Percentiles rank a stretch among this genome's conserved stretches.
phyloP scores from a whole-genome alignment of 2,888 invertebrate genomes.

The Drosophila stalkeri region DNA sequence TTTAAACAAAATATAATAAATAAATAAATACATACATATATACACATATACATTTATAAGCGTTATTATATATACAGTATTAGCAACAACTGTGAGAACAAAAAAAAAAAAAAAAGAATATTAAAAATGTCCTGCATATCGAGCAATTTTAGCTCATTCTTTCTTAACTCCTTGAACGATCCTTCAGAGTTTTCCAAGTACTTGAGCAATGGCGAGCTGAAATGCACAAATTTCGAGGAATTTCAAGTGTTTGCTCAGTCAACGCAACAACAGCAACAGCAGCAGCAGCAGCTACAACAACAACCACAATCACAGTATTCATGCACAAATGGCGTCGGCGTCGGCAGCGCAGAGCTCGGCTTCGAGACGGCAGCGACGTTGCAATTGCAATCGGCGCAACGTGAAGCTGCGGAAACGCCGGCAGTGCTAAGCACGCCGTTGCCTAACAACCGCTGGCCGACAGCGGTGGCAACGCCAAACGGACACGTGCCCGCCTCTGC shows the following conservation, averaged over 20 bases:
- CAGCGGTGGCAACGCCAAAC: slow-evolving; percentile 73
- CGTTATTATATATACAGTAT: slow-evolving; percentile 66
- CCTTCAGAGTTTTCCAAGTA: slow-evolving; percentile 85
- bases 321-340: slow-evolving; percentile 62
- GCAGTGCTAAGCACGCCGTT: slow-evolving; percentile 40
- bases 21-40: slow-evolving; percentile 24
- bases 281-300: slow-evolving; percentile 43
- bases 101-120: slow-evolving; percentile 23
- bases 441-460: slow-evolving; percentile 76
- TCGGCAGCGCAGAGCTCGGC: slow-evolving; percentile 47
- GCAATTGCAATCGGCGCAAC: slow-evolving; percentile 30
- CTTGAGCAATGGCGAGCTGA: slow-evolving; percentile 85
- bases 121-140: slow-evolving; percentile 85
- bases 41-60: slow-evolving; percentile 37
- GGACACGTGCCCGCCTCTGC: slow-evolving; percentile 46
- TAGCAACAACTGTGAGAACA: slow-evolving; percentile 46
- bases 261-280: slow-evolving; percentile 50
- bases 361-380: slow-evolving; percentile 50
- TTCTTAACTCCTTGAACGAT: slow-evolving; percentile 84
- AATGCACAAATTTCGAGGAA: slow-evolving; percentile 84
- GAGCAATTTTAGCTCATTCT: slow-evolving; percentile 85
- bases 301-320: slow-evolving; percentile 73
- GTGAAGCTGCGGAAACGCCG: slow-evolving; percentile 41
- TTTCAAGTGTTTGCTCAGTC: slow-evolving; percentile 82
- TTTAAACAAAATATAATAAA: slow-evolving; percentile 57